These are phyloP conservation scores for Malthinus seriepunctatus DNA, from an alignment of 2,888 invertebrate species.

Conservation along the genomic window DNA sequence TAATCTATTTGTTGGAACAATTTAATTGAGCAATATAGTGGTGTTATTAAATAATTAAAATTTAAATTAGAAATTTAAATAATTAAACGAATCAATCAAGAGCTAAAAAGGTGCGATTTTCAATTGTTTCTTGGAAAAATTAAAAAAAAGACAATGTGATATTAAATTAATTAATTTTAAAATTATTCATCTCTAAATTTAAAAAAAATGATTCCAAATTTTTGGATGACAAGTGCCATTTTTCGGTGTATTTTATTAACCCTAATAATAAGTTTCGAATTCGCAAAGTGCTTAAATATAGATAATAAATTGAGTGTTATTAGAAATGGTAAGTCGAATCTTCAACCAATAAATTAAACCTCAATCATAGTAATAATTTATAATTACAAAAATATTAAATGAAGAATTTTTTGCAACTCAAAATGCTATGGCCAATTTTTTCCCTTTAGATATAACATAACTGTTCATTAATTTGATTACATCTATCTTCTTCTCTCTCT, in stretches of 20 bases:
- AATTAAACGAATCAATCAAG: not conserved
- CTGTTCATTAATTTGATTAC: not conserved
- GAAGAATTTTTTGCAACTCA: not conserved
- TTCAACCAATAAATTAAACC: not conserved
- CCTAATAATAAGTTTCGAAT: conserved; percentile 32
- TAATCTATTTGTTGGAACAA: not conserved
- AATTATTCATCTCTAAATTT: not conserved
- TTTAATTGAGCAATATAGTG: not conserved
- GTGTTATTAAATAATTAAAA: not conserved
- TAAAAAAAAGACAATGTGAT: not conserved
- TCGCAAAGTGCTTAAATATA: conserved; percentile 47
- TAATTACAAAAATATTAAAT: not conserved
- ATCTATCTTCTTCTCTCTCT: not conserved
- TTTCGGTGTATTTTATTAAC: not conserved
- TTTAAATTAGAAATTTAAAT: not conserved
- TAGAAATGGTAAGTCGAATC: conserved; percentile 52
- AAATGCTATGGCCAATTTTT: not conserved
- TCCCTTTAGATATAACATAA: not conserved
- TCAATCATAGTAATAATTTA: not conserved
- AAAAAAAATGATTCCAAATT: not conserved
- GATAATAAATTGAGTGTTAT: conserved; percentile 54
- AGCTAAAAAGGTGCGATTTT: no score
- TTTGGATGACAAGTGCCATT: not conserved
- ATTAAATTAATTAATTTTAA: not conserved
- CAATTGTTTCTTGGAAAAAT: not conserved